These are phyloP conservation scores for Cotesia chilonis DNA, from an alignment of 1,140 invertebrate genomes.

Conservation along the genomic window DNA sequence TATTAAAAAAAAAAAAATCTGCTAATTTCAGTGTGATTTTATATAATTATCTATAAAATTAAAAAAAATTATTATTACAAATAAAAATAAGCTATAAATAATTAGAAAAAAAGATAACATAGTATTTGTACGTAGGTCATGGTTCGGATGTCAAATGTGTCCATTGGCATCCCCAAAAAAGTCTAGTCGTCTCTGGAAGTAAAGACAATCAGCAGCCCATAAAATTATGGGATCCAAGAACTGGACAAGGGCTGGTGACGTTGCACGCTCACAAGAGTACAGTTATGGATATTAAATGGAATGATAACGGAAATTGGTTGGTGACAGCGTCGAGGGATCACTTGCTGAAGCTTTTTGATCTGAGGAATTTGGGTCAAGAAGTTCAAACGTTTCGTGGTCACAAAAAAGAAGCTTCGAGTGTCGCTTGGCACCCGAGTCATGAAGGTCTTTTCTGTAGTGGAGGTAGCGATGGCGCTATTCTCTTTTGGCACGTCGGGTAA, in stretches of 20 bases:
- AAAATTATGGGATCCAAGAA: conserved; percentile 99
- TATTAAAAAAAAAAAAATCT: too few species aligned
- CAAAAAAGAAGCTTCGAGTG: conserved; percentile 97
- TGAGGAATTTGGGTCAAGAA: conserved; percentile 92
- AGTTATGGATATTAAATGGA: conserved; percentile 99
- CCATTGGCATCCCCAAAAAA: conserved; percentile 99
- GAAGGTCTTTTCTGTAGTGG: conserved; percentile 96
- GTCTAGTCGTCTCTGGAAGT: conserved; percentile 95
- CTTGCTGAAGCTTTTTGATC: conserved; percentile 97
- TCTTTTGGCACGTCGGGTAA: conserved; percentile 98
- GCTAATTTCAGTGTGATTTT: too few species aligned
- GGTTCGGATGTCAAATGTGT: conserved; percentile 99
- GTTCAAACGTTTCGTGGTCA: conserved; percentile 97
- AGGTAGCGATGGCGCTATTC: conserved; percentile 95
- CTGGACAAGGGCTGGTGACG: conserved; percentile 87
- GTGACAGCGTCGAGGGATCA: conserved; percentile 98
- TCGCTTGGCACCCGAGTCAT: conserved; percentile 98
- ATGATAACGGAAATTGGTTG: conserved; percentile 99
- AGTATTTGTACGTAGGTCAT: conserved; percentile 76
- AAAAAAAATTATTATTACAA: not conserved
- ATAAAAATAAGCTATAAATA: not conserved
- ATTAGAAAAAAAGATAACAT: conserved; percentile 27
- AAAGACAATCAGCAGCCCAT: conserved; percentile 99
- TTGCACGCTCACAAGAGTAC: conserved; percentile 98
- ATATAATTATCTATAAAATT: not conserved